Conservation (phyloP, 2,113 vertebrate genomes). For the Melozone crissalis region DNA sequence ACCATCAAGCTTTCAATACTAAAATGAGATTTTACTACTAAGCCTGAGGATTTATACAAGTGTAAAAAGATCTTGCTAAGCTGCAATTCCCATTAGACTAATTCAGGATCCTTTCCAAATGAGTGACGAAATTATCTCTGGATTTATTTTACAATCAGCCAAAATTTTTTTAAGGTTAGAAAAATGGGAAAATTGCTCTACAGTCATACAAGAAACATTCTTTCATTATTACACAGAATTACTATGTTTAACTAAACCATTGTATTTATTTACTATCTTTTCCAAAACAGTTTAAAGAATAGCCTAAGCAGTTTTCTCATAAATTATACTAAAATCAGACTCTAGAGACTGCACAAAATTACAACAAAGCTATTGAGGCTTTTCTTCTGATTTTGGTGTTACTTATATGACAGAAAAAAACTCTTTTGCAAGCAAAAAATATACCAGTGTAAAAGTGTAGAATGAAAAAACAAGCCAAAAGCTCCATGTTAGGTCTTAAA, state of each 20-base stretch:
- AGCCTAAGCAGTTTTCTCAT: not conserved
- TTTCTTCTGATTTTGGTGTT: not conserved
- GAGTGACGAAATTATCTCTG: not conserved
- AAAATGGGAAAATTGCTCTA: not conserved
- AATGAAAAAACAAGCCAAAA: not conserved
- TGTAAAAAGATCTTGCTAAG: not conserved
- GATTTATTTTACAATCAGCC: not conserved
- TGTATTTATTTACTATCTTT: not conserved
- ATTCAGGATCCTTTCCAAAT: conserved; percentile 1
- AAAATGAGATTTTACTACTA: conserved; percentile 41
- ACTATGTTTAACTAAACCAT: not conserved
- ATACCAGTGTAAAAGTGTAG: not conserved
- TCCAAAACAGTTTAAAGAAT: not conserved
- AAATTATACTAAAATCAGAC: not conserved
- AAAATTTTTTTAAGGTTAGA: not conserved
- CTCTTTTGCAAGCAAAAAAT: not conserved
- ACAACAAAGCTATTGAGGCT: not conserved
- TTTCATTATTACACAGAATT: not conserved
- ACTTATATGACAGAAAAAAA: not conserved
- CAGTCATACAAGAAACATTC: not conserved
- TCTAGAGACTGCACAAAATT: not conserved
- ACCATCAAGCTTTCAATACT: conserved; percentile 16
- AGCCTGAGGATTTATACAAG: conserved; percentile 17
- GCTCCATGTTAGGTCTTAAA: not conserved
- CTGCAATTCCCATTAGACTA: not conserved